phyloP scores from a whole-genome alignment of 2,797 vertebrate species.

The Cirrhinus molitorella region DNA sequence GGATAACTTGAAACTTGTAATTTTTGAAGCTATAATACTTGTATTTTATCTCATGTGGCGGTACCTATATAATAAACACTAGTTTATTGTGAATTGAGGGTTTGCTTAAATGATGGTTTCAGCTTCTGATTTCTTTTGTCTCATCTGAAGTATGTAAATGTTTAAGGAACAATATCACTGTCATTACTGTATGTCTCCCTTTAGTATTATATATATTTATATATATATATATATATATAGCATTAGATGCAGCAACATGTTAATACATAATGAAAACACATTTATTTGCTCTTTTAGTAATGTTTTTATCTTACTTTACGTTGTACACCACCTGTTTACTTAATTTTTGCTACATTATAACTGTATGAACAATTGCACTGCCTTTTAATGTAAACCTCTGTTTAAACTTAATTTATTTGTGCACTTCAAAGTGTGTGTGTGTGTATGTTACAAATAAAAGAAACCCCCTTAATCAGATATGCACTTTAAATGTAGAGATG shows the following conservation, averaged over 20 bases:
- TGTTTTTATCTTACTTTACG: conserved; percentile 36
- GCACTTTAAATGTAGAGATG: conserved; percentile 57
- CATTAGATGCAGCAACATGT: not conserved
- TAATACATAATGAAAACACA: not conserved
- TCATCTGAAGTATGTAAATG: not conserved
- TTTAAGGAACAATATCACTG: conserved; percentile 17
- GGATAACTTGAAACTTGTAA: conserved; percentile 37
- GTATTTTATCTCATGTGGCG: not conserved
- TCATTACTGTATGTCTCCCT: not conserved
- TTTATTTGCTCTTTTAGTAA: conserved; percentile 14
- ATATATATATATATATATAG: too few species aligned
- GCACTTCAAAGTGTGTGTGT: conserved; percentile 32
- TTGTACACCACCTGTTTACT: conserved; percentile 20
- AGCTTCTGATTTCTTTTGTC: not conserved
- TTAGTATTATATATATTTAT: conserved; percentile 14
- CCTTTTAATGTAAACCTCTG: conserved; percentile 38
- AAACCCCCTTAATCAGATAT: conserved; percentile 41
- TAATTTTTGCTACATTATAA: conserved; percentile 46
- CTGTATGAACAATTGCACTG: conserved; percentile 37
- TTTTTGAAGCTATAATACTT: conserved; percentile 4
- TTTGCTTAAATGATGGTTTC: not conserved
- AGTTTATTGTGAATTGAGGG: not conserved
- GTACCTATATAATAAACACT: conserved; percentile 6
- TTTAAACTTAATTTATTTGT: conserved; percentile 57
- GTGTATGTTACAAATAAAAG: not conserved